Base-by-base conservation (phyloP, 2,888 invertebrate species). In the Cantharis rufa region DNA sequence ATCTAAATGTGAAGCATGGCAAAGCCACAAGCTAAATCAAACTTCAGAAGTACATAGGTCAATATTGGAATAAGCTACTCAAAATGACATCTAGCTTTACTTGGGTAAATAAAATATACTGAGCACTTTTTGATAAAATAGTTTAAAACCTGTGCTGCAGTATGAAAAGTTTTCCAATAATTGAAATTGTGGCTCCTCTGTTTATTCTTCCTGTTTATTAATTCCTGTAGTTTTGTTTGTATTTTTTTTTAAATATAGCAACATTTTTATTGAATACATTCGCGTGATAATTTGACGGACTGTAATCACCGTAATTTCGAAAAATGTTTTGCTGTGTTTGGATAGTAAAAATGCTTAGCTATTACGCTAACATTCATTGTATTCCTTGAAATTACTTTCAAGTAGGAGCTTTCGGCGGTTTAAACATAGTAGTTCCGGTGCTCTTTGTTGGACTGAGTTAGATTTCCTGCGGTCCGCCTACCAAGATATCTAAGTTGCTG, bases 61-160 rank as follows among this genome's bases (percentile, higher is more conserved):
- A 86, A 86, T 86, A 86, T 86, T 86, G 84, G 84, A 85, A 85
- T 83, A 85, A 84, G 84, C 84, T 79, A 82, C 82, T 82, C 84
- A 83, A 85, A 85, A 86, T 84, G 85, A 84, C 85, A 83, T 84
- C 81, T 82, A 84, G 84, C 83, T 84, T 82, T 80, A 77, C 78
- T 71, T 76, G 75, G 71, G 71, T 62, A 77, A 71, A 71, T 71
- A 75, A 27, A 66, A 72, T 72, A 77, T 72, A 76, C 66, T 70
- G 61, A 66, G 69, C 18, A 66, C 32, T 48, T 48, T 48, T 48
- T 48, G 48, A 48, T 48, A 48, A 48, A 48, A 48, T 48, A 48
- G 48, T 48, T 48, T 48, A 48, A 48, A 48, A 48, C 48, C 48
- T 48, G 48, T 5, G 48, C 5, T n/a, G 7, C 48, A 48, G 48